Base-by-base conservation (phyloP, 92 coral and sea anemone genomes). In the Ricordea florida region DNA sequence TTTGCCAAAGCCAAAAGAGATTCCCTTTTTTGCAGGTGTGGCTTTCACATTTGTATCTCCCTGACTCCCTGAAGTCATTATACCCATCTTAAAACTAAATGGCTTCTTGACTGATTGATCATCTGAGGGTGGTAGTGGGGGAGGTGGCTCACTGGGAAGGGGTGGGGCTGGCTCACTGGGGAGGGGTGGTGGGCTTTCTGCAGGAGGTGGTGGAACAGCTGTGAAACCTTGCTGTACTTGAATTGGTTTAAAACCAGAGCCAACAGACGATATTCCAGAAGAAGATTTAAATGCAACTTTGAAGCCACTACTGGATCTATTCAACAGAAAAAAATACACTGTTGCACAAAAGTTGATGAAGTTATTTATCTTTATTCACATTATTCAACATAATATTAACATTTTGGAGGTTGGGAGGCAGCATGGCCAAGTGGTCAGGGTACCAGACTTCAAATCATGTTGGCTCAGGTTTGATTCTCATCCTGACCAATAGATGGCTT, bases 111-210 rank as follows among this genome's bases (percentile, higher is more conserved):
- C 37, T 37, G 24, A 51, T 15, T 64, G 47, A 37, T 68, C 69
- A 34, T 49, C 42, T 21, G 80, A 28, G 36, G 87, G 87, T 13
- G 89, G 98, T 57, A 90, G 88, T n/a, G 90, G 88, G 26, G 85
- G 84, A 20, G 57, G 69, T 10, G 93, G 93, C n/a, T 84, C 83
- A 49, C 74, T 69, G 14, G 98, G 96, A 47, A 87, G 96, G 32
- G 93, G 94, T 22, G 91, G 86, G 25, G 91, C 66, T 20, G 88
- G 88, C 40, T 84, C 89, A 37, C 60, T 83, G 7, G 98, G 92
- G 3, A 89, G 88, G 36, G 92, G 93, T 22, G 90, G 85, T 60
- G 75, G 65, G 32, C 21, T 28, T 31, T 45, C 69, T 29, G 45
- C 32, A 27, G 72, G 64, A 9, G 70, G 83, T 34, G 86, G 96